Evolutionary conservation across 2,113 vertebrate genomes (phyloP), one percentile per base, ranked within the genome.

Genomic region (Tyto alba): DNA sequence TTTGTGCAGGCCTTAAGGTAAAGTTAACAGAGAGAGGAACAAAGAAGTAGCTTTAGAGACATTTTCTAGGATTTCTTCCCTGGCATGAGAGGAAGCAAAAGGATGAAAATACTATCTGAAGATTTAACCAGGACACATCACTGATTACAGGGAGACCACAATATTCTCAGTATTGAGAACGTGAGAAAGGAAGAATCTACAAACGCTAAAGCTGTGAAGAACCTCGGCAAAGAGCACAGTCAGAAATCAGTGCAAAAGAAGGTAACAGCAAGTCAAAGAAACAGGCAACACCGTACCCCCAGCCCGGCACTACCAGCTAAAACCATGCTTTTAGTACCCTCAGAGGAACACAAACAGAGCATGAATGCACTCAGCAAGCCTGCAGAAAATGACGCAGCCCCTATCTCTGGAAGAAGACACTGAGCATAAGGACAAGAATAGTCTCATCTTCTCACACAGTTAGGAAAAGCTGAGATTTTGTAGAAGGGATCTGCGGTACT

Each of bases 391-490:
- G 5, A 63, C 62, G 52, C 20, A 75, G 36, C 15, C 40, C 17
- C 10, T 36, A 56, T 4, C 26, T 79, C 62, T 59, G n/a, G 17
- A 68, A 59, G 6, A 52, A 47, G 40, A 27, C 27, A 41, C 53
- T 14, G 15, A 73, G 5, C 3, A 0, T 9, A n/a, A 74, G 14
- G 15, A 62, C 69, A 88, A 63, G 38, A 90, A 55, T 0, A 1
- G 48, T 14, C 26, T 90, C 56, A 67, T 16, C 52, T 41, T 13
- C 22, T 82, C 4, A 1, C 40, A 50, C 1, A 0, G 29, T 0
- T 1, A 69, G 25, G 30, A 52, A 80, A 74, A 69, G 30, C 34
- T 27, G 29, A 85, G 56, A 64, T 52, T 52, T 40, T 30, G 56
- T 2, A 4, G 67, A 71, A 79, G 20, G 8, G 25, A 67, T 29